phyloP scores from a whole-genome alignment of 2,797 vertebrate genomes.

The Heliangelus exortis region DNA sequence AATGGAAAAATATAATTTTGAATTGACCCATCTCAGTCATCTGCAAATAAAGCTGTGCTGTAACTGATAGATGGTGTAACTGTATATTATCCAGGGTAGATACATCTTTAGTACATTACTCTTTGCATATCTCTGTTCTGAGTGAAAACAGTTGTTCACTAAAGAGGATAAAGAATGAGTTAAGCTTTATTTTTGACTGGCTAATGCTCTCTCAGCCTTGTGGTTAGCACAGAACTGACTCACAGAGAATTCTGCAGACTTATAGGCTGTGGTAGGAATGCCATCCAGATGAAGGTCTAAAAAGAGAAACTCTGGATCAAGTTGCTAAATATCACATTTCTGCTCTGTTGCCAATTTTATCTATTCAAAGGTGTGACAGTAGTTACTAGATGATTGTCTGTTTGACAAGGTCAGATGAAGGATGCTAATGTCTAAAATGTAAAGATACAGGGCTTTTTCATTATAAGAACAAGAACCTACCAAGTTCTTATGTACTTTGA shows the following conservation, averaged over 20 bases:
- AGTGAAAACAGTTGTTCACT: constrained; percentile 44
- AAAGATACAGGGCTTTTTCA: not conserved
- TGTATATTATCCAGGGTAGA: not conserved
- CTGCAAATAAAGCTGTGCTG: not conserved
- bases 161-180: constrained; percentile 74
- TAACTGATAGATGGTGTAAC: not conserved
- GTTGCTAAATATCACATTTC: constrained; percentile 80
- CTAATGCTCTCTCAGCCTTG: constrained; percentile 55
- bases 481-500: not conserved
- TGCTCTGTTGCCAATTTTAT: constrained; percentile 74
- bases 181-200: constrained; percentile 76
- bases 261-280: constrained; percentile 71
- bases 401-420: constrained; percentile 66
- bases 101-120: constrained; percentile 59
- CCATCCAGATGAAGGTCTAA: constrained; percentile 78
- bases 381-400: constrained; percentile 73
- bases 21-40: not conserved
- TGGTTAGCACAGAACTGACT: constrained; percentile 80
- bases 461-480: not conserved
- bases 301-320: constrained; percentile 76
- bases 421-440: not conserved
- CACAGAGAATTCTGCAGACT: constrained; percentile 75
- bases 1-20: not conserved
- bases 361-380: constrained; percentile 77
- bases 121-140: constrained; percentile 36